Evolutionary conservation across 2,797 vertebrate genomes (phyloP).

Genomic region (Loris lydekkerianus): DNA sequence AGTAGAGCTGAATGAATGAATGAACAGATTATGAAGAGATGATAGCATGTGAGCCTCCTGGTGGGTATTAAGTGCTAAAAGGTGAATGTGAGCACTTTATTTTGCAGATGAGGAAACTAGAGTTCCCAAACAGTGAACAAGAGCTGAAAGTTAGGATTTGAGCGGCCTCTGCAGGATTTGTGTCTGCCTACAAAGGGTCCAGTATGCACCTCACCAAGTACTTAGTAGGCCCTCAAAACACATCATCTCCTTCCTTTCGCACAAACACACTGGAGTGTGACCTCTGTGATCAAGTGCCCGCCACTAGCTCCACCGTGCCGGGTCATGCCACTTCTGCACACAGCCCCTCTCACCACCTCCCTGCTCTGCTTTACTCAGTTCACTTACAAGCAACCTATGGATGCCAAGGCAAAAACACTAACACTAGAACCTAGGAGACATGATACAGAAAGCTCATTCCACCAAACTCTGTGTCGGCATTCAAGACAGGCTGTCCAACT

Average conservation of each 20-base stretch:
- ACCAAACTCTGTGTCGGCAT: not conserved
- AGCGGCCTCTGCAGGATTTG: not conserved
- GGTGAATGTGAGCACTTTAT: not conserved
- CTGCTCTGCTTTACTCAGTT: too few species aligned
- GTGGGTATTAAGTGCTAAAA: not conserved
- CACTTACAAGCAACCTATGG: too few species aligned
- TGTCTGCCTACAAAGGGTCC: not conserved
- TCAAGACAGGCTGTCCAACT: not conserved
- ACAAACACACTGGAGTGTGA: not conserved
- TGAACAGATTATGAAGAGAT: not conserved
- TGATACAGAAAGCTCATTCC: not conserved
- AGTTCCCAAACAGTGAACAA: not conserved
- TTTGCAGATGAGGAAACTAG: conserved; percentile 22
- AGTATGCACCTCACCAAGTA: not conserved
- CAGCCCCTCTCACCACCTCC: too few species aligned
- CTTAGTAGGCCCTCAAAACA: not conserved
- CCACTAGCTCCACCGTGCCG: not conserved
- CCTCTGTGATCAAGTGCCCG: not conserved
- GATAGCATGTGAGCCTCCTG: not conserved
- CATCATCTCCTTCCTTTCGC: not conserved
- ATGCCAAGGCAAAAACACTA: not conserved
- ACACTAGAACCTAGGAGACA: not conserved
- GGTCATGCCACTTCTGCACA: too few species aligned
- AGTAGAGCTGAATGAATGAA: not conserved
- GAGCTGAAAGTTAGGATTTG: not conserved